Base-by-base conservation (phyloP, 2,797 vertebrate species). In the Scomberomorus guttatus region DNA sequence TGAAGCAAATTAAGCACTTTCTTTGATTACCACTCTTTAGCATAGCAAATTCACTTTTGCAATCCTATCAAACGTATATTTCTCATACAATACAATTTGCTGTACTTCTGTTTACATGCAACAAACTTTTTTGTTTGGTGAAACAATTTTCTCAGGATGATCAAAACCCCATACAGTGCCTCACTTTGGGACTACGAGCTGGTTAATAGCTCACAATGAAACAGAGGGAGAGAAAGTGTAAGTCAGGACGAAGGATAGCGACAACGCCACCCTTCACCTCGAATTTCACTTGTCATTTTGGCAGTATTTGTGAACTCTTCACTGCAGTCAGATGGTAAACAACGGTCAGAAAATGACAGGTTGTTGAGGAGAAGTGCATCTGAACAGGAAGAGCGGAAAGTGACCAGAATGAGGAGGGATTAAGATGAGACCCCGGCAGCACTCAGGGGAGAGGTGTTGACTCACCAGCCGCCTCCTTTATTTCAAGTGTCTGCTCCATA, bases 311-410 rank as follows among this genome's bases (percentile, higher is more conserved):
- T 32, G 27, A 65, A 27, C 63, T 27, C 60, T 39, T 51, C n/a
- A 1, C 42, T 39, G 50, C 64, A 77, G 39, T 73, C 68, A 17
- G 63, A 50, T 29, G 50, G 27, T 46, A 67, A 83, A 76, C 65
- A 66, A 52, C 68, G 27, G 72, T 51, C 14, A n/a, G 50, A 55
- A 70, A 70, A 83, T 70, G n/a, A 81, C 39, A n/a, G 68, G 68
- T 7, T 55, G 58, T 68, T 24, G 63, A 55, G 46, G 15, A 32
- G 29, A n/a, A 37, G 27, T 34, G 70, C 52, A 34, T 39, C 32
- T 64, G 52, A 75, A 48, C 22, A n/a, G 34, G 12, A n/a, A 42
- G 32, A 0, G n/a, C 71, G 29, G 50, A 72, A 64, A 78, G 71
- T 55, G 56, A 82, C 50, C 51, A 4, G 73, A 24, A 29, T 3